Conservation (phyloP, 2,888 invertebrate genomes). For the Pecten maximus region DNA sequence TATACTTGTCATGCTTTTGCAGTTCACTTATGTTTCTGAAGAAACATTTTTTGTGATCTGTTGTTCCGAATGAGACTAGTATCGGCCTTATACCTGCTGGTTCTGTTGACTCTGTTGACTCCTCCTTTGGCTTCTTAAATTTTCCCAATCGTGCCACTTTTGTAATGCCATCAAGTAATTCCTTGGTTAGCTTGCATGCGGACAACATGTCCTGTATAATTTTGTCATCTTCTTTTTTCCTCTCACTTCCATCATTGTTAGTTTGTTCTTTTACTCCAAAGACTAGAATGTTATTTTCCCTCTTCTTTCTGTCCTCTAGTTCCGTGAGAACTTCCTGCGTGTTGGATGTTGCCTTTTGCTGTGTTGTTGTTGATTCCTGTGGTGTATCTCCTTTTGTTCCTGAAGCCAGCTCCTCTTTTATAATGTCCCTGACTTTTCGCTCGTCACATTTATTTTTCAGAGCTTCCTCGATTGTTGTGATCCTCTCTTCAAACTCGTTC, state of each 20-base stretch:
- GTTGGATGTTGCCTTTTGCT: neutral
- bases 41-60: neutral
- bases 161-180: too few relatives aligned
- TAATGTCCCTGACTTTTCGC: neutral
- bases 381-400: neutral
- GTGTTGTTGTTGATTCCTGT: too few relatives aligned
- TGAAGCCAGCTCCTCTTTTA: neutral
- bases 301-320: neutral
- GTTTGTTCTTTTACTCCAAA: conserved; percentile 2
- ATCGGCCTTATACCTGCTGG: too few relatives aligned
- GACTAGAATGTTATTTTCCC: neutral
- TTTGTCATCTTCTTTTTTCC: too few relatives aligned
- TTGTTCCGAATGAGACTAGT: neutral
- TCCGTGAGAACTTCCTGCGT: neutral
- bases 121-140: too few relatives aligned
- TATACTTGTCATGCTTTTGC: neutral
- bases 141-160: too few relatives aligned
- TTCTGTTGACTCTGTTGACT: too few relatives aligned
- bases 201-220: too few relatives aligned
- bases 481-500: neutral
- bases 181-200: too few relatives aligned
- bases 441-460: neutral
- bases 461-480: neutral
- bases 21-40: neutral
- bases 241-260: neutral